Evolutionary conservation across 2,888 invertebrate species (phyloP), one percentile per base, ranked within the genome.

Genomic region (Sarcophaga carnaria): DNA sequence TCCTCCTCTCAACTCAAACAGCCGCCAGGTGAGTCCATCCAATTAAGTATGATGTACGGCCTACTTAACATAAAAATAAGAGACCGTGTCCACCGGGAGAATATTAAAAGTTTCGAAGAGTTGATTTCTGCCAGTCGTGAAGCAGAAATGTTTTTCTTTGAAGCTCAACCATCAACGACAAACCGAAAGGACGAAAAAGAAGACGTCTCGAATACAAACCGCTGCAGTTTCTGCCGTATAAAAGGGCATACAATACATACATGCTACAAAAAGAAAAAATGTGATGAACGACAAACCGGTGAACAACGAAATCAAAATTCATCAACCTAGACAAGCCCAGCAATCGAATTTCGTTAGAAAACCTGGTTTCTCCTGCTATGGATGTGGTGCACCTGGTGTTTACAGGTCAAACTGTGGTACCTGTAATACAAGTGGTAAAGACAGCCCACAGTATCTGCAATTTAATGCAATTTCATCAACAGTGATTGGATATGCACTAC

Each of bases 381-480:
- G 63, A 54, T 69, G 63, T 74, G 78, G 63, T 14, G 67, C 67
- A 27, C 49, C 77, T 76, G 62, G 77, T 0, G 54, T 80, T 2
- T 72, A 71, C 22, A 64, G 72, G n/a, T 49, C 71, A 14, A 85
- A 85, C 45, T 85, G 85, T 17, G 14, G 17, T 11, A 67, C 67
- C 11, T 80, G 80, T 10, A 74, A 67, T 20, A 2, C 20, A 27
- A 62, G 47, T 11, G 77, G 72, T 11, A 49, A 75, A 17, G 74
- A 83, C 6, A 85, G 85, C 60, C 83, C 76, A 5, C 76, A 87
- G 25, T 72, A 80, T 49, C n/a, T 88, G 4, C 1, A 66, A 0
- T 85, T 86, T n/a, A 81, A 85, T 45, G 20, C 59, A 10, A 37
- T 86, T 12, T 37, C 49, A 12, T 60, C 83, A 1, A 77, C 84